These are phyloP conservation scores for Psilopsiagon aymara DNA, from an alignment of 2,113 vertebrate genomes.

Conservation along the genomic window DNA sequence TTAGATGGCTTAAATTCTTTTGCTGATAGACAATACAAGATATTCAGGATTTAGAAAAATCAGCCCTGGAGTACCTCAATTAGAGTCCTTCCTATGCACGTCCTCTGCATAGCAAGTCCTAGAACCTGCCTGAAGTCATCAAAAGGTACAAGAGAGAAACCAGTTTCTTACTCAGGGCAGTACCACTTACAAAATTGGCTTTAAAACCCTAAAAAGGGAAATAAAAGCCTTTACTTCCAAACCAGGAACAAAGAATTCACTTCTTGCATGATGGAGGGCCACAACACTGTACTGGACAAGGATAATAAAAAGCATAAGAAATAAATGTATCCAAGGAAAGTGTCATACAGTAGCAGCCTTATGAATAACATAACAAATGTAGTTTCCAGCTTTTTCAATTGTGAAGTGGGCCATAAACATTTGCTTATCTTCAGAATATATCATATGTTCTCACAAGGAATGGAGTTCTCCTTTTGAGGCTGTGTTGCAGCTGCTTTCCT, in stretches of 20 bases:
- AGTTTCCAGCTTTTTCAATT: neutral
- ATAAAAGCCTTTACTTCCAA: neutral
- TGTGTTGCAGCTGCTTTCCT: neutral
- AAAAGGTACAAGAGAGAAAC: neutral
- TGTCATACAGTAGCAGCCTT: neutral
- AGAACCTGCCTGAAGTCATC: neutral
- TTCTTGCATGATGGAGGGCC: neutral
- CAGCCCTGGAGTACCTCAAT: neutral
- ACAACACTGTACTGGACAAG: neutral
- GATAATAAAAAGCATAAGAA: neutral
- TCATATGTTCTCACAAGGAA: neutral
- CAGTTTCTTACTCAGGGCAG: neutral
- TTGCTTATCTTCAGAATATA: neutral
- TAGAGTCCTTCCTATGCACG: neutral
- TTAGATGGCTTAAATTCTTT: neutral
- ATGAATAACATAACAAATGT: neutral
- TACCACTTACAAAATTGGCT: neutral
- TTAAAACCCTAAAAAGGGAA: neutral
- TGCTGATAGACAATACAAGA: neutral
- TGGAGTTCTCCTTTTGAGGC: neutral
- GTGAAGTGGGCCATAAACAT: neutral
- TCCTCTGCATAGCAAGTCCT: neutral
- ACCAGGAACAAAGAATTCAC: neutral
- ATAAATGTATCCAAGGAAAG: neutral
- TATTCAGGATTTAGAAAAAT: conserved; percentile 3